Conservation (phyloP, 2,888 invertebrate species). For the Zeuzera pyrina region DNA sequence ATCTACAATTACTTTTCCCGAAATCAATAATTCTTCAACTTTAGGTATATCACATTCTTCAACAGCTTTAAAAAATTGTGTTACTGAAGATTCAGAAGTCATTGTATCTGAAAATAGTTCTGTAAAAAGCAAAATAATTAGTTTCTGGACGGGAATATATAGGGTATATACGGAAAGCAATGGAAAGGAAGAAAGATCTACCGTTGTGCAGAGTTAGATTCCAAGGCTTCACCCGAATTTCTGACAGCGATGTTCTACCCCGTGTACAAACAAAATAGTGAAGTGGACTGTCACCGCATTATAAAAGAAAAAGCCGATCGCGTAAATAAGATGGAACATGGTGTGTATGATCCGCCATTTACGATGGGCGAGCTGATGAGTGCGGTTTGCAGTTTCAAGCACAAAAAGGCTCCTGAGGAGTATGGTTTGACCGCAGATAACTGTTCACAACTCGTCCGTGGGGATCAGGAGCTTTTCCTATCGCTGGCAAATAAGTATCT, state of each 20-base stretch:
- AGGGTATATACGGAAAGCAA: slow-evolving; percentile 5
- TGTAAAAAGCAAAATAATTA: slow-evolving; percentile 9
- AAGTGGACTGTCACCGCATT: neutral
- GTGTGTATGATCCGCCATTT: slow-evolving; percentile 5
- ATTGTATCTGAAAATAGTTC: slow-evolving; percentile 13
- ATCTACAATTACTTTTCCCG: no score
- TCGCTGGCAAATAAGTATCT: slow-evolving; percentile 9
- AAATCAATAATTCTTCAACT: no score
- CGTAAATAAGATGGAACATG: neutral
- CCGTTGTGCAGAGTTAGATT: neutral
- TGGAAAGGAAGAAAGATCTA: neutral
- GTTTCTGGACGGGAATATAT: slow-evolving; percentile 14
- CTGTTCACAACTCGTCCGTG: slow-evolving; percentile 2
- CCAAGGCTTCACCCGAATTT: neutral
- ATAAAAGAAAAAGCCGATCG: neutral
- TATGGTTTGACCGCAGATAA: slow-evolving; percentile 12
- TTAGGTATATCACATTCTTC: no score
- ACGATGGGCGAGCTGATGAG: slow-evolving; percentile 3
- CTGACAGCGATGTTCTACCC: slow-evolving; percentile 2
- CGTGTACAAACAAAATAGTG: neutral
- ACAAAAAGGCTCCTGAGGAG: slow-evolving; percentile 10
- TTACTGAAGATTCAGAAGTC: no score
- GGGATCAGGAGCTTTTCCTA: slow-evolving; percentile 2
- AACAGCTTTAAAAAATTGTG: no score
- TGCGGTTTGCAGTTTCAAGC: slow-evolving; percentile 3